These are phyloP conservation scores for Crenuchus spilurus DNA, from an alignment of 2,797 vertebrate species.

Conservation along the genomic window DNA sequence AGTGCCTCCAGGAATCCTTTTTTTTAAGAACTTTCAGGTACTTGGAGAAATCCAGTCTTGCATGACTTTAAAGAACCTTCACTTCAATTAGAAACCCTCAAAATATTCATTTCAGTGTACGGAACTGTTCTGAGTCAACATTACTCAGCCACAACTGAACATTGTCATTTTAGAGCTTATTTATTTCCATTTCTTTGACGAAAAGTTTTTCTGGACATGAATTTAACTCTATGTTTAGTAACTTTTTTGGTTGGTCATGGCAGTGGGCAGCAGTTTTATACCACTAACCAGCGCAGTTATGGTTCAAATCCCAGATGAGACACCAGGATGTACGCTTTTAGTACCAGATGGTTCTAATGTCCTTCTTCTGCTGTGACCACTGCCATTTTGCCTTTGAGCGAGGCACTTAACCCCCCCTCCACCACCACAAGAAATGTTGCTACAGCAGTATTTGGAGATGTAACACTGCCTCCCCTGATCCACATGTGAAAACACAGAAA, in stretches of 20 bases:
- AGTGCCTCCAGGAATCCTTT: no score
- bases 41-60: no score
- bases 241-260: neutral
- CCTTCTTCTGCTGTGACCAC: neutral
- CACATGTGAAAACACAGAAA: neutral
- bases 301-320: slow-evolving; percentile 19
- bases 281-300: neutral
- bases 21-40: no score
- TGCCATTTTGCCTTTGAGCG: slow-evolving; percentile 1
- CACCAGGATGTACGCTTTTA: slow-evolving; percentile 11
- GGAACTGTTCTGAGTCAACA: slow-evolving; percentile 24
- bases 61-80: no score
- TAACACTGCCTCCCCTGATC: neutral
- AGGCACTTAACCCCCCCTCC: neutral
- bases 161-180: neutral
- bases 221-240: slow-evolving; percentile 9
- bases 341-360: slow-evolving; percentile 30
- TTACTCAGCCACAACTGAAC: slow-evolving; percentile 19
- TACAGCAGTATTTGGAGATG: neutral
- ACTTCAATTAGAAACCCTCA: no score
- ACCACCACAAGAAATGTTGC: neutral
- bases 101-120: no score
- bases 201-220: slow-evolving; percentile 5
- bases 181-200: neutral
- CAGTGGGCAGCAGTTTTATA: neutral